Base-by-base conservation (phyloP, 2,888 invertebrate genomes). In the Uropetala carovei region DNA sequence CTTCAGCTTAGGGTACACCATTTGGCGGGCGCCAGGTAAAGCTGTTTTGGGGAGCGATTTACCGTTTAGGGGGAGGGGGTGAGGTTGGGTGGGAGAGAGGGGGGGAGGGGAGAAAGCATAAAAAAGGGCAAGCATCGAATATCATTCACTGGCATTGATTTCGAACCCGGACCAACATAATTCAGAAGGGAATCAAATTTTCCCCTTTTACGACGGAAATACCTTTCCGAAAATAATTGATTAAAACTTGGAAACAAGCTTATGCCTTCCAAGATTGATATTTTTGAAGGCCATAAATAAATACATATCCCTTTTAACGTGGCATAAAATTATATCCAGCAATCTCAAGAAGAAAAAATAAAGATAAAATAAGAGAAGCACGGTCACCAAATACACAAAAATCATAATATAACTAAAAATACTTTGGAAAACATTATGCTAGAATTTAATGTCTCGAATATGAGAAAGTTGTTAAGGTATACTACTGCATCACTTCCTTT, bases 1-100 rank as follows among this genome's bases (percentile, higher is more conserved):
- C 22, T 89, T 86, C 60, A 57, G 86, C 86, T 60, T 59, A 60
- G 22, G 86, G 60, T 64, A 4, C 60, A 59, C 30, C 68, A 22
- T 68, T 75, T 14, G 75, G 75, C 27, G 22, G 4, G 27, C 27
- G 27, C 13, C 75, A 75, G 75, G 75, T 75, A 75, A 27, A 75
- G 27, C 75, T 13, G 75, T 68, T 27, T 8, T 27, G 0, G 22
- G 75, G 16, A 75, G 22, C 75, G 75, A 75, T 75, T 75, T 75
- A 75, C 75, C 75, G 75, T 27, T 75, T 14, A 27, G 22, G 18
- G 18, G 27, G n/a, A 13, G 22, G 75, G 27, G 11, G n/a, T 7
- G 68, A 9, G n/a, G 22, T 3, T 22, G 22, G 27, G n/a, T 22
- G 4, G 27, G 75, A 27, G 2, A 7, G 18, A 5, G 68, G 18